phyloP scores from a whole-genome alignment of 2,113 vertebrate species.

The Sinocyclocheilus grahami region DNA sequence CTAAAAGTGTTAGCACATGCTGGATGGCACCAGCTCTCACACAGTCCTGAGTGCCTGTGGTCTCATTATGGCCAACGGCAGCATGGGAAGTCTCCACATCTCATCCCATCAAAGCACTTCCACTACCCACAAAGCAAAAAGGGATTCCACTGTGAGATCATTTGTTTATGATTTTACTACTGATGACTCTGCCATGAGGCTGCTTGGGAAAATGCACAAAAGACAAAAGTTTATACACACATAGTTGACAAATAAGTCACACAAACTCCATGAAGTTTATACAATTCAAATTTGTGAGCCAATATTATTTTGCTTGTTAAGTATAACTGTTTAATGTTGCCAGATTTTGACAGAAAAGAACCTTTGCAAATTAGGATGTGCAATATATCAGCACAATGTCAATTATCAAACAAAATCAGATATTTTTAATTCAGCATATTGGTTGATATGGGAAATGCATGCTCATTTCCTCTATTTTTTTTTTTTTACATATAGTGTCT shows the following conservation, averaged over 20 bases:
- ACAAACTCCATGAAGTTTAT: background rate
- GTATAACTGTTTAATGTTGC: background rate
- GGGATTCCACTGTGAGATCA: slow-evolving; percentile 1
- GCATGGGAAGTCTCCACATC: slow-evolving; percentile 14
- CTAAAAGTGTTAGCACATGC: slow-evolving; percentile 42
- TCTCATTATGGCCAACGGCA: slow-evolving; percentile 20
- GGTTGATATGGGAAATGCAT: no score
- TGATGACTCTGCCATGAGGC: background rate
- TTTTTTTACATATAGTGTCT: no score
- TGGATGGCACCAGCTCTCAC: slow-evolving; percentile 26
- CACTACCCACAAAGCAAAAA: slow-evolving; percentile 27
- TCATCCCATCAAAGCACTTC: background rate
- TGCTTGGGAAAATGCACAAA: background rate
- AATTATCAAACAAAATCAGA: background rate
- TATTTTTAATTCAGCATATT: no score
- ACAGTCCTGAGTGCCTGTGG: slow-evolving; percentile 37
- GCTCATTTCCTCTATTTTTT: no score
- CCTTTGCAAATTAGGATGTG: no score
- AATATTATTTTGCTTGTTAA: background rate
- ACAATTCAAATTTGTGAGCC: background rate
- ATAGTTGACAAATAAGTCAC: background rate
- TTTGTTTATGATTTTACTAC: slow-evolving; percentile 15
- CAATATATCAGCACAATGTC: no score
- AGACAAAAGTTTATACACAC: background rate
- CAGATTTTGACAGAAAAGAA: background rate